These are phyloP conservation scores for Corythornis madagascariensis DNA, from an alignment of 2,113 vertebrate genomes.

Conservation along the genomic window DNA sequence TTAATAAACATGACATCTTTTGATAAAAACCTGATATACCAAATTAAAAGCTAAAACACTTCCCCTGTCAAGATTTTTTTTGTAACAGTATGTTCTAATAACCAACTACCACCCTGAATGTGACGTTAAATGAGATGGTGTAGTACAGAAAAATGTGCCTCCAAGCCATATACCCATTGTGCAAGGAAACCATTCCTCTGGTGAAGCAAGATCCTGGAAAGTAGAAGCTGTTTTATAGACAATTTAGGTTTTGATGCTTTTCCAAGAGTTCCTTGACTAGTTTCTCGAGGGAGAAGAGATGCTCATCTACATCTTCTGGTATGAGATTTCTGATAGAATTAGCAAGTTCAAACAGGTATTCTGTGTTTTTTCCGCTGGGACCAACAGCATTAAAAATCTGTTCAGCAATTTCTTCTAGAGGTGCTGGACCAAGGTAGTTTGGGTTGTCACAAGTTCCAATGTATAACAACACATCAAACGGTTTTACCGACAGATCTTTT, in stretches of 20 bases:
- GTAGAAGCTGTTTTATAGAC: conserved; percentile 5
- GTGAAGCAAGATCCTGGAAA: neutral
- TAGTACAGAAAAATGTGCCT: conserved; percentile 8
- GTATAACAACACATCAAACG: conserved; percentile 88
- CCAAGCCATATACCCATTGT: neutral
- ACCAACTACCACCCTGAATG: neutral
- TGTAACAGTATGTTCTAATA: neutral
- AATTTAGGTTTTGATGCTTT: conserved; percentile 63
- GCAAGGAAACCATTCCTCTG: conserved; percentile 4
- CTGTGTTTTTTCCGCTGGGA: conserved; percentile 91
- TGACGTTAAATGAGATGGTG: conserved; percentile 10
- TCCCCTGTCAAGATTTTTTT: neutral
- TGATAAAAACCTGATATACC: neutral
- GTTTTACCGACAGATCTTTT: conserved; percentile 76
- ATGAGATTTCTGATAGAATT: conserved; percentile 86
- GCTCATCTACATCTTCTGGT: conserved; percentile 90
- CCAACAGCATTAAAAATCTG: conserved; percentile 89
- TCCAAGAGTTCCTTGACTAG: conserved; percentile 85
- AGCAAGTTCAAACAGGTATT: conserved; percentile 95
- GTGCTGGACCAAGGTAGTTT: conserved; percentile 94
- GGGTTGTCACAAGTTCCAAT: conserved; percentile 93
- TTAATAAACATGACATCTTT: neutral
- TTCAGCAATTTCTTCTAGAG: conserved; percentile 91
- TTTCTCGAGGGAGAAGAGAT: conserved; percentile 92
- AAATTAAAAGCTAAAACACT: neutral